Conservation (phyloP, 1,140 invertebrate genomes). For the Microplitis demolitor region DNA sequence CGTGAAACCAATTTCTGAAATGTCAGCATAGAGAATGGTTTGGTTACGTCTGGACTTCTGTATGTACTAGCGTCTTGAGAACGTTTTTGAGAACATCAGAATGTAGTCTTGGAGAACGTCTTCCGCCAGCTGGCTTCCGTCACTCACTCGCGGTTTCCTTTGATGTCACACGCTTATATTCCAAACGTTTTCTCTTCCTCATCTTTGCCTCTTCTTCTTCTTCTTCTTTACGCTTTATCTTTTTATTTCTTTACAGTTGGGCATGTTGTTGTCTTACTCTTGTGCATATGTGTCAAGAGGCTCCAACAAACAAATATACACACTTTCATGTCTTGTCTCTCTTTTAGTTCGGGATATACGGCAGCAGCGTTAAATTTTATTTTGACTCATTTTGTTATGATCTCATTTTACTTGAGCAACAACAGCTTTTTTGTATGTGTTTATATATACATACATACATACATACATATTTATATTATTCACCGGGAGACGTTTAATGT, state of each 20-base stretch:
- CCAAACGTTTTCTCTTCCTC: slow-evolving; percentile 17
- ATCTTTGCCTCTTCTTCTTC: slow-evolving; percentile 12
- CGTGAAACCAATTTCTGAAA: slow-evolving; percentile 39
- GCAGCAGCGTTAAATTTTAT: slow-evolving; percentile 1
- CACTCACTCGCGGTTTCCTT: slow-evolving; percentile 47
- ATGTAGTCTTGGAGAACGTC: slow-evolving; percentile 28
- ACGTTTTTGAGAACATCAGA: background rate
- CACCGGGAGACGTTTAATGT: no score
- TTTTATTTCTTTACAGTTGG: background rate
- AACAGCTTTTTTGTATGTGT: no score
- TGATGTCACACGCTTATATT: slow-evolving; percentile 46
- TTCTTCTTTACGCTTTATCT: background rate
- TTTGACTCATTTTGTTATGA: background rate
- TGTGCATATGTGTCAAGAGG: background rate
- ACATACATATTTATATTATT: no score
- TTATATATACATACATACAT: no score
- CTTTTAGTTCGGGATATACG: no score
- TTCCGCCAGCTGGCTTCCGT: slow-evolving; percentile 52
- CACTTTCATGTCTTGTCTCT: no score
- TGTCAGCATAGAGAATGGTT: slow-evolving; percentile 41
- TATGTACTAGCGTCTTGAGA: background rate
- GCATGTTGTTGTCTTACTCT: background rate
- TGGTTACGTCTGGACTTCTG: slow-evolving; percentile 17
- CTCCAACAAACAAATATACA: no score
- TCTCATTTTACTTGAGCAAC: background rate